Base-by-base conservation (phyloP, 2,797 vertebrate genomes). In the Perodicticus potto region DNA sequence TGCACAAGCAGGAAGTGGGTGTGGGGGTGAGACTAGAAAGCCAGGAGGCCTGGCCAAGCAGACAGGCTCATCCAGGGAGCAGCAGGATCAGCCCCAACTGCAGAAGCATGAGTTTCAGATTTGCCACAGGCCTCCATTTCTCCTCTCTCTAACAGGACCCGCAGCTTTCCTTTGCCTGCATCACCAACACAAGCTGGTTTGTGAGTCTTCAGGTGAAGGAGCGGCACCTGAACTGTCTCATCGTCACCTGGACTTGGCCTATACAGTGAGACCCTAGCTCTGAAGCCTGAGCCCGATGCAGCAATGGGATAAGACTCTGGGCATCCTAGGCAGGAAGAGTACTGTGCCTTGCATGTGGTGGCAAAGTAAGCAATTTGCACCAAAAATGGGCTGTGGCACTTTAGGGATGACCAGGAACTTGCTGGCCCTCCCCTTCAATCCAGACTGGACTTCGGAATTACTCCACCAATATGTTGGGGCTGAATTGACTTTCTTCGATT, bases 201-300 rank as follows among this genome's bases (percentile, higher is more conserved):
- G 0, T 32, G 29, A 32, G 27, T 49, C 29, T 32, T 76, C 43
- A 12, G 43, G 29, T 49, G 29, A 49, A 76, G 73, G 17, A 20
- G 8, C 27, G 8, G 0, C 4, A 19, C 23, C 25, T 5, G 17
- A 49, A 49, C 16, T 10, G 2, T 14, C 43, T 32, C 17, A 0
- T 49, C 4, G 11, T 43, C 29, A 32, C 29, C 73, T 49, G 43
- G 43, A 29, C 43, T 74, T 29, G 25, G 45, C 45, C 29, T 74
- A 25, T 74, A 27, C 43, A 27, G 45, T 14, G 17, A 45, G 3
- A 14, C 37, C 23, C 40, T 53, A 43, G 20, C 29, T 29, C 29
- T 27, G 29, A 76, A 49, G 27, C 27, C 17, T 32, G 5, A 76
- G 29, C 43, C 45, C 4, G 16, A 20, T 5, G 29, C 73, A 43